Evolutionary conservation across 2,888 invertebrate species (phyloP), one percentile per base, ranked within the genome.

Genomic region (Drosophila falleni): DNA sequence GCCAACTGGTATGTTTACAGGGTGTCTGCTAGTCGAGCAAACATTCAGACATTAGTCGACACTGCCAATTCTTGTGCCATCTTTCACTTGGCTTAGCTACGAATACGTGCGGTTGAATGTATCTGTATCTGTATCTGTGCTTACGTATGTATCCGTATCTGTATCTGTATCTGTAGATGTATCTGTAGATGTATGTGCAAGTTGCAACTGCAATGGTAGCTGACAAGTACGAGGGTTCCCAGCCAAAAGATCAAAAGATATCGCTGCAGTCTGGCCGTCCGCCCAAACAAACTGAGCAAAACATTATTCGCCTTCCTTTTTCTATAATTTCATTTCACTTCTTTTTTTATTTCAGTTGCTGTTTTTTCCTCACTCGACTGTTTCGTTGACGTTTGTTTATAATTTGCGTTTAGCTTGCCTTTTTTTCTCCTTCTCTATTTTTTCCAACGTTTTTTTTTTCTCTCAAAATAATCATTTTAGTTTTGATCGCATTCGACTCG

Each of bases 171-270:
- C 42, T 55, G 11, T 13, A 37, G 39, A 23, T 46, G 33, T 50
- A 58, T 42, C 42, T 55, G 11, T 13, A 37, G 39, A 23, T 46
- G 33, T 50, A 58, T 42, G 54, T 53, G 55, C 62, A 60, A 59
- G 64, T 53, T 65, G 69, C 74, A 71, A 39, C 76, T 56, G 71
- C 68, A 71, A 49, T 56, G 39, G 41, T 51, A 67, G 65, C 70
- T 62, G 65, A 58, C 70, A 70, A 62, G 46, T 50, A 46, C 65
- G 66, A 56, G 65, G 50, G 60, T 56, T 47, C 59, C 60, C 53
- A 71, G 67, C 64, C 79, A 79, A 74, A 85, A 86, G 87, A 87
- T 87, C 85, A 87, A 86, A 87, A 81, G 85, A 75, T 85, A 66
- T 80, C 37, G 65, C 71, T 71, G 75, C 79, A 71, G 72, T 74